A percentile compares a stretch with the other conserved stretches of the same genome.
Evolutionary conservation across 2,797 vertebrate species (phyloP).

Genomic region (Psittacula echo): DNA sequence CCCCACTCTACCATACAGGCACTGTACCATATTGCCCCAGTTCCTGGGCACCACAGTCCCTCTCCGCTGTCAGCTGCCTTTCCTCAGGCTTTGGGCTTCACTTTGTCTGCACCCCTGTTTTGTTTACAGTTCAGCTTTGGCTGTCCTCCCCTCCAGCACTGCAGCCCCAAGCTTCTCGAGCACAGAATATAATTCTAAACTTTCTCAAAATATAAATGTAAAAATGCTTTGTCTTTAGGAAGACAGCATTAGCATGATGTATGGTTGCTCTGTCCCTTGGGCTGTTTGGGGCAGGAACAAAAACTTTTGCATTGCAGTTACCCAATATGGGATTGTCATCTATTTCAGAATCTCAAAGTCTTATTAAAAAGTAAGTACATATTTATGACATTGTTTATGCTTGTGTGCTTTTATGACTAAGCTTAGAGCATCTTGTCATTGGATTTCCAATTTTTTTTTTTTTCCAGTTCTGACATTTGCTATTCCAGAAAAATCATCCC

Average conservation of each 20-base stretch:
- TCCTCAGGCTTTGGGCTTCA: neutral
- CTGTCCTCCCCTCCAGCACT: neutral
- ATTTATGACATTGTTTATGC: neutral
- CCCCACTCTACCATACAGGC: neutral
- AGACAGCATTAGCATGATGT: neutral
- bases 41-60: too few species aligned
- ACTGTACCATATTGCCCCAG: fast-evolving
- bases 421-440: neutral
- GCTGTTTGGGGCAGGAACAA: neutral
- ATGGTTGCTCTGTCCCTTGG: neutral
- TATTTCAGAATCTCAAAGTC: neutral
- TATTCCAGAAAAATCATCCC: neutral
- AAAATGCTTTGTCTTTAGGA: neutral
- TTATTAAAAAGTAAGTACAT: neutral
- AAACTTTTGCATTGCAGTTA: neutral
- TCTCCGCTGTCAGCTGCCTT: neutral
- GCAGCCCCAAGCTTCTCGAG: neutral
- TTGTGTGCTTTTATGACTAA: neutral
- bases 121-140: neutral
- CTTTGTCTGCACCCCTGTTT: neutral
- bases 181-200: neutral
- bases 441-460: neutral
- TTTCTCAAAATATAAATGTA: neutral
- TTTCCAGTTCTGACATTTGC: neutral
- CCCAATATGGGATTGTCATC: neutral